Evolutionary conservation across 2,888 invertebrate species (phyloP), one percentile per base, ranked within the genome.

Genomic region (Teleiodes luculella): DNA sequence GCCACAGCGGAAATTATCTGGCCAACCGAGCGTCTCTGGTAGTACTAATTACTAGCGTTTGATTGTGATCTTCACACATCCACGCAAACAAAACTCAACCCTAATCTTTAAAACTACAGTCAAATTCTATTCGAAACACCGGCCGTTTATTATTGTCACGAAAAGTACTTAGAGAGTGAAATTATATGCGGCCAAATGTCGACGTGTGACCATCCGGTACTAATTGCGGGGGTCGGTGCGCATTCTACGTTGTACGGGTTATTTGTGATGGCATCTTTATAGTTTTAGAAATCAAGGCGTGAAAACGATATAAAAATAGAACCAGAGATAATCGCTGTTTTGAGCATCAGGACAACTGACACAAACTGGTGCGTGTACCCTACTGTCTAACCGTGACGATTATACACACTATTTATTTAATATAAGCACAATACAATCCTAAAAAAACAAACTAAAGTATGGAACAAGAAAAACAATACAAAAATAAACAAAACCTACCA

Each of bases 171-270:
- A 88, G 78, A 85, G 84, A 83, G 84, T 80, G 82, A 86, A 88
- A 86, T 87, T 84, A 87, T 87, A 84, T 78, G 79, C 73, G 76
- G 74, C 74, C 79, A 72, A 83, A 86, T 76, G 86, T 80, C 80
- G 83, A 84, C 80, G 87, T 87, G 88, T 88, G 87, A 87, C 86
- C 86, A 84, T 80, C 85, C 88, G 86, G 73, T 82, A 83, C 88
- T 89, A 89, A 89, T 89, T 88, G 86, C 78, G 62, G 75, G 80
- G 84, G 82, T 74, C 74, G 80, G 73, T 50, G 37, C 13, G 52
- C 31, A 37, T 66, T 66, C 61, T 64, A 55, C 55, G 63, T 74
- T 76, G 72, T 68, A 68, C 67, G 62, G 61, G 68, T 76, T 79
- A 84, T 84, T 83, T 83, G 82, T 81, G 84, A 73, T 74, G 64